Percentiles rank a stretch among this genome's conserved stretches.
Evolutionary conservation across 2,888 invertebrate species (phyloP).

Genomic region (Acanthosepion lycidas): DNA sequence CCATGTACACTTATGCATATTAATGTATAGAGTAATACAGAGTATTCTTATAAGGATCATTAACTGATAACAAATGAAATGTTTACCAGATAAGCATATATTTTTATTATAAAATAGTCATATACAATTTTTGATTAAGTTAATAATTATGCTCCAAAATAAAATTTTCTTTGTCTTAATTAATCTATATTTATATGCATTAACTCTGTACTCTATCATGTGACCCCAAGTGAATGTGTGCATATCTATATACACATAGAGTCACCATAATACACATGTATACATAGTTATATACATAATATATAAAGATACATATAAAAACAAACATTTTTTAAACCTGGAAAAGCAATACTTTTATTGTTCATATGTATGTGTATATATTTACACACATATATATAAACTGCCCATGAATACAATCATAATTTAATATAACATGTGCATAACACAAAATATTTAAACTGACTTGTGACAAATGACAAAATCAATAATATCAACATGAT

Average conservation of each 20-base stretch:
- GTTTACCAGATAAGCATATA: neutral
- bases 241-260: neutral
- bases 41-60: neutral
- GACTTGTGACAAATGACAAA: neutral
- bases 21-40: neutral
- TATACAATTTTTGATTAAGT: neutral
- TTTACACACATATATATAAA: neutral
- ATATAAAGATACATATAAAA: neutral
- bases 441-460: neutral
- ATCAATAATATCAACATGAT: slow-evolving; percentile 14
- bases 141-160: neutral
- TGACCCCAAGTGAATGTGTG: neutral
- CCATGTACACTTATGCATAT: neutral
- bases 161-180: neutral
- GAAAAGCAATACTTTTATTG: slow-evolving; percentile 33
- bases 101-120: neutral
- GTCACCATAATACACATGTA: neutral
- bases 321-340: neutral
- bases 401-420: slow-evolving; percentile 33
- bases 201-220: neutral
- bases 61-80: neutral
- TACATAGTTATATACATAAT: slow-evolving; percentile 1
- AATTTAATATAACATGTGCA: slow-evolving; percentile 34
- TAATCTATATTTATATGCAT: neutral
- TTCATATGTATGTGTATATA: neutral